phyloP scores from a whole-genome alignment of 1,140 invertebrate genomes.

The Wasmannia auropunctata region DNA sequence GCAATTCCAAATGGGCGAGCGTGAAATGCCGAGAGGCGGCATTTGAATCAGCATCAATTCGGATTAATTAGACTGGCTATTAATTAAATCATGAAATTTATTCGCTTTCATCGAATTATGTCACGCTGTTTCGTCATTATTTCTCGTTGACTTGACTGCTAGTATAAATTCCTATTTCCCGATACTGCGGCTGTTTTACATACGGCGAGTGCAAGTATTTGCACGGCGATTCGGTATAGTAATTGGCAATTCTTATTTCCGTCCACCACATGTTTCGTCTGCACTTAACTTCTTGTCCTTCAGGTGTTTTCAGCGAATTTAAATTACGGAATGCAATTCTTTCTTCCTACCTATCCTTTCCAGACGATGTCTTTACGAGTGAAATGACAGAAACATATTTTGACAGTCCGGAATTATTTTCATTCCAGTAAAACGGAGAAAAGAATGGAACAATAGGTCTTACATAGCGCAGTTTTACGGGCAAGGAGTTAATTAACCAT shows the following conservation, averaged over 20 bases:
- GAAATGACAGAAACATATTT: not conserved
- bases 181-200: not conserved
- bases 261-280: not conserved
- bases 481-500: slow-evolving; percentile 20
- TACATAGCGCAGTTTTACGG: not conserved
- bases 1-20: slow-evolving; percentile 63
- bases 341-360: not conserved
- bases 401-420: not conserved
- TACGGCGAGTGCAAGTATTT: no score
- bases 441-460: not conserved
- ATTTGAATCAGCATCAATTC: not conserved
- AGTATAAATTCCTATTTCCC: not conserved
- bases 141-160: not conserved
- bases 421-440: not conserved
- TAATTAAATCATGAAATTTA: not conserved
- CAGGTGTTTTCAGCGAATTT: not conserved
- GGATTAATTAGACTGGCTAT: not conserved
- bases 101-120: not conserved
- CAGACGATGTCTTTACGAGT: not conserved
- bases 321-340: not conserved
- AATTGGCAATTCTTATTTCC: not conserved
- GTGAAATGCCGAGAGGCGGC: slow-evolving; percentile 30
- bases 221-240: not conserved
- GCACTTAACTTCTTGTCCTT: not conserved
- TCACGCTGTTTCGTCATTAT: not conserved